Base-by-base conservation (phyloP, 2,113 vertebrate genomes). In the Lagopus muta region DNA sequence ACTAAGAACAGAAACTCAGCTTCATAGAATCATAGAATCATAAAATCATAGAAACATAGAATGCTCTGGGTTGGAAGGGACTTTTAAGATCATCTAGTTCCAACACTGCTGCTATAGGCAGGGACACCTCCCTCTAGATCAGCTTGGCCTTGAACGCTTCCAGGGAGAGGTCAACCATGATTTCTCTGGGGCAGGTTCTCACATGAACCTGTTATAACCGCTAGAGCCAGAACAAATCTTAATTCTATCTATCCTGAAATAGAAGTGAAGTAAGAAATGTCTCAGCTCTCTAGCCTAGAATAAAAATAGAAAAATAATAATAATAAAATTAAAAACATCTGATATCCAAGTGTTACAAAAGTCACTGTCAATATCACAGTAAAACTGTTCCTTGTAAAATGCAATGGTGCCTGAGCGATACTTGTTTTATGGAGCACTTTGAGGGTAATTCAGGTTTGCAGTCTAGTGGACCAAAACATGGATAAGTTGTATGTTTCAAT, bases 331-430 rank as follows among this genome's bases (percentile, higher is more conserved):
- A 22, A 86, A 82, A 58, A 71, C 4, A 69, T 5, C 7, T 84
- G 32, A 48, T 50, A 30, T 82, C 93, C 61, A 58, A 50, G 19
- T 81, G 34, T 90, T 93, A 75, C 47, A 76, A 6, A 81, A 84
- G 55, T 92, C 38, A 61, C 22, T 32, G 11, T 8, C 45, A 89
- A 52, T 24, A 82, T 38, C 28, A 32, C 73, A 85, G 40, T 52
- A 58, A 93, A 95, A 93, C 28, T 10, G 48, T 66, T 73, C 8
- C 1, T 65, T 92, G 18, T 66, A 90, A 94, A 94, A 86, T 34
- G 16, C 4, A 66, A 27, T 20, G 22, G 5, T 8, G 2, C 15
- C 47, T 72, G 30, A 72, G 50, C 27, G 11, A 42, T 76, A 57
- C 15, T 91, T 80, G 10, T 20, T 89, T 84, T 62, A 62, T 34